Evolutionary conservation across 2,888 invertebrate genomes (phyloP), one percentile per base, ranked within the genome.

Genomic region (Chelonus formosanus): DNA sequence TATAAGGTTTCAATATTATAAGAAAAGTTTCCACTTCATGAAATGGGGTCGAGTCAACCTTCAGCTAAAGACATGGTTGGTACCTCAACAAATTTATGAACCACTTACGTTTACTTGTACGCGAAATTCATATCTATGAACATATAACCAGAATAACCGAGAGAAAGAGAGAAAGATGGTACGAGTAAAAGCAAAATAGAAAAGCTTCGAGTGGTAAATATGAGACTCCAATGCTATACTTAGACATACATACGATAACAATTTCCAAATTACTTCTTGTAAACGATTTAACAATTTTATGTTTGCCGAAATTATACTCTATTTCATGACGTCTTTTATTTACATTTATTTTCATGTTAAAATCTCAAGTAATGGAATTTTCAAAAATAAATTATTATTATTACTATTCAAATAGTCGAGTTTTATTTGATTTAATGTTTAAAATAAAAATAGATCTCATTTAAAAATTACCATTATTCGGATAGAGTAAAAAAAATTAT

Each of bases 21-120:
- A 68, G 67, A 72, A 72, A 71, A 67, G 66, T 72, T 71, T 71
- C 71, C 72, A 69, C 71, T 72, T 71, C 67, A 72, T 71, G 67
- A 71, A 72, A 71, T 66, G 66, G 63, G 47, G 59, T 48, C 36
- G 54, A 35, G 63, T 10, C 55, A 20, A 31, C 47, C 58, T 47
- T 56, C 48, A 62, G 61, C 63, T 58, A 64, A 56, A 61, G 56
- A 65, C 57, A 60, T 59, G 64, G 66, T 48, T 43, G 70, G 53
- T 69, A 64, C 62, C 53, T 67, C 63, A 68, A 72, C 71, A 72
- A 72, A 72, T 72, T 72, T 71, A 72, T 72, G 65, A 66, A 61
- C 71, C 70, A 71, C 71, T 71, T 71, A 69, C 67, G 63, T 57
- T 68, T 63, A 67, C 67, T 69, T 68, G 63, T 70, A 70, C 68